Percentiles rank a stretch among this genome's conserved stretches.
phyloP scores from a whole-genome alignment of 2,113 vertebrate species.

The Cochlearius cochlearius region DNA sequence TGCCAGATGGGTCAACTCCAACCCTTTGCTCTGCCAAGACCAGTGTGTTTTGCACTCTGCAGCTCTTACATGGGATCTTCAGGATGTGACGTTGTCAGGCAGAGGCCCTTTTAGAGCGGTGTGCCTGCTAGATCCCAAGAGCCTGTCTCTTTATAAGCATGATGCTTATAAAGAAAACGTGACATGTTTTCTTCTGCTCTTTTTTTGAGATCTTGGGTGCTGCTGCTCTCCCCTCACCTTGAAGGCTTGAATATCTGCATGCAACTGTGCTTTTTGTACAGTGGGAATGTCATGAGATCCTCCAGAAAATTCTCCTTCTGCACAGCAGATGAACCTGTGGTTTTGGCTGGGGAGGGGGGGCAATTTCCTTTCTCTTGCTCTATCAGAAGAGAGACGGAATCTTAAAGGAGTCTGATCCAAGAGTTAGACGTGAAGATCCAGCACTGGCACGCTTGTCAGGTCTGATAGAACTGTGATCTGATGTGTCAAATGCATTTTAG shows the following conservation, averaged over 20 bases:
- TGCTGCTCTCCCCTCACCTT: not conserved
- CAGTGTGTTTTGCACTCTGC: not conserved
- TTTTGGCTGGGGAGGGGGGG: not conserved
- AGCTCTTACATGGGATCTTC: not conserved
- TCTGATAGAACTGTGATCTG: constrained; percentile 34
- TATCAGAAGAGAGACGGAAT: not conserved
- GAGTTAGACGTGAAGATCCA: not conserved
- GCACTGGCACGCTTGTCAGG: not conserved
- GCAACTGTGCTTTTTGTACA: not conserved
- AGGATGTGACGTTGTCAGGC: not conserved
- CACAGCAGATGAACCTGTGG: not conserved
- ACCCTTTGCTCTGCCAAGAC: not conserved
- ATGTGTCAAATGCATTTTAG: constrained; percentile 23
- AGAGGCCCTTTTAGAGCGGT: not conserved
- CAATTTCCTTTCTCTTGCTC: not conserved
- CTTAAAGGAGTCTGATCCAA: not conserved
- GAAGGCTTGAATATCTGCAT: not conserved
- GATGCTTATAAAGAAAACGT: not conserved
- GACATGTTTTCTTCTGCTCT: not conserved
- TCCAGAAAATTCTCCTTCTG: not conserved
- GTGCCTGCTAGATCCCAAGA: not conserved
- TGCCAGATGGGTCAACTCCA: constrained; percentile 18
- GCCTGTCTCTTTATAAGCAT: not conserved
- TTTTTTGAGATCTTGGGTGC: not conserved
- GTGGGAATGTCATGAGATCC: not conserved